These are phyloP conservation scores for Drosophila acutilabella DNA, from an alignment of 2,888 invertebrate species.

Conservation along the genomic window DNA sequence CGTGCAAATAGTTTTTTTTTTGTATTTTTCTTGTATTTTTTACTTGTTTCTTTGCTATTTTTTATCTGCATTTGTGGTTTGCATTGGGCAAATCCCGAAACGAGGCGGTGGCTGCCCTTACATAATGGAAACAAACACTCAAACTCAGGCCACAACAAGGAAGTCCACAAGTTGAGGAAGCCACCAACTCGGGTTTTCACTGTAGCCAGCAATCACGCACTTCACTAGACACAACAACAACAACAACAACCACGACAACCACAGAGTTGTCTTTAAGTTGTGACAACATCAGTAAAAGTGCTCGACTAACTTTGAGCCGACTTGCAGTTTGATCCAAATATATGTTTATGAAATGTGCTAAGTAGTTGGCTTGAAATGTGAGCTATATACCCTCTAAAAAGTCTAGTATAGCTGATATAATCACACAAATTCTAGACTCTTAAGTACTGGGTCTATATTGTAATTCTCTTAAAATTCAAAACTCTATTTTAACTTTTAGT, in stretches of 20 bases:
- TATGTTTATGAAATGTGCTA: neutral
- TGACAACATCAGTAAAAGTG: conserved; percentile 24
- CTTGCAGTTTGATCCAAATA: neutral
- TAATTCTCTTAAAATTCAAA: too few species aligned
- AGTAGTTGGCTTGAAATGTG: neutral
- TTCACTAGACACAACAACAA: conserved; percentile 25
- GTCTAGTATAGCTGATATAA: too few species aligned
- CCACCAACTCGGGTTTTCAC: conserved; percentile 18
- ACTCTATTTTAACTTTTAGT: too few species aligned
- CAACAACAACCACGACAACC: neutral
- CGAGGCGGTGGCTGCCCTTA: conserved; percentile 53
- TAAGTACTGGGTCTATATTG: too few species aligned
- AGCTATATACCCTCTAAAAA: too few species aligned
- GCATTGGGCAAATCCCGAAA: conserved; percentile 49
- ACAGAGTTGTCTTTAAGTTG: conserved; percentile 14
- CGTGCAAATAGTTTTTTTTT: conserved; percentile 49
- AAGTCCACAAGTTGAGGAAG: conserved; percentile 29
- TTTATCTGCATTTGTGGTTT: conserved; percentile 36
- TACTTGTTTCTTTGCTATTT: conserved; percentile 4
- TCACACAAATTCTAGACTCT: too few species aligned
- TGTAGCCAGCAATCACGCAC: conserved; percentile 32
- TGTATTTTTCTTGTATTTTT: conserved; percentile 1
- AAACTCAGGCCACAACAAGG: conserved; percentile 21
- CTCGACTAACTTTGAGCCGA: neutral
- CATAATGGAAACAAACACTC: conserved; percentile 44